Percentiles rank a stretch among this genome's conserved stretches.
phyloP scores from a whole-genome alignment of 1,140 invertebrate species.

The Ylistrum balloti region DNA sequence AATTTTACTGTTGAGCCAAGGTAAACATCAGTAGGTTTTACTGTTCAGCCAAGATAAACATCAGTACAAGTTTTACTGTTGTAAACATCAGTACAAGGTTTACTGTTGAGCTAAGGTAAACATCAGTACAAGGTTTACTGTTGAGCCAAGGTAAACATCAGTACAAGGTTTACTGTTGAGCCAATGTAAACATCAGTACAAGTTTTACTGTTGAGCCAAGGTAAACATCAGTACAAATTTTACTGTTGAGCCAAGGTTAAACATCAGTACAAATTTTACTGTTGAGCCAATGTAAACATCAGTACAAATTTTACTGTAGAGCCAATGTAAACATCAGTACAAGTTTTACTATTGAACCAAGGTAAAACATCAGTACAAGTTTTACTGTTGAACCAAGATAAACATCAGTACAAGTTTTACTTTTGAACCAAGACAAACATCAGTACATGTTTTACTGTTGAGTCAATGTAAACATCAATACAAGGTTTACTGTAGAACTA shows the following conservation, averaged over 20 bases:
- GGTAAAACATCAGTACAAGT: slow-evolving; percentile 86
- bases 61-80: slow-evolving; percentile 90
- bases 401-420: too few relatives aligned
- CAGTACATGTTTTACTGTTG: too few relatives aligned
- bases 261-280: slow-evolving; percentile 92
- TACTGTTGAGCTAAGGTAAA: slow-evolving; percentile 84
- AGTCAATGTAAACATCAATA: too few relatives aligned
- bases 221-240: slow-evolving; percentile 90
- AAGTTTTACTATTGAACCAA: too few relatives aligned
- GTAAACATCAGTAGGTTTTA: too few relatives aligned
- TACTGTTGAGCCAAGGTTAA: slow-evolving; percentile 84
- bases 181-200: slow-evolving; percentile 87
- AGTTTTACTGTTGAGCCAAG: slow-evolving; percentile 86
- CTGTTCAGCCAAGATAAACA: too few relatives aligned
- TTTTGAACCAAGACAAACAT: too few relatives aligned
- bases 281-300: slow-evolving; percentile 84
- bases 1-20: too few relatives aligned
- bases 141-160: slow-evolving; percentile 85
- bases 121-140: slow-evolving; percentile 92
- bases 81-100: slow-evolving; percentile 90
- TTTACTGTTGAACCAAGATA: slow-evolving; percentile 84
- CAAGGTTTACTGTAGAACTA: too few relatives aligned
- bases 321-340: slow-evolving; percentile 66
- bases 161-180: slow-evolving; percentile 89
- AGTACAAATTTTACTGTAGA: slow-evolving; percentile 90